These are phyloP conservation scores for Helleia helle DNA, from an alignment of 2,888 invertebrate genomes.

Conservation along the genomic window DNA sequence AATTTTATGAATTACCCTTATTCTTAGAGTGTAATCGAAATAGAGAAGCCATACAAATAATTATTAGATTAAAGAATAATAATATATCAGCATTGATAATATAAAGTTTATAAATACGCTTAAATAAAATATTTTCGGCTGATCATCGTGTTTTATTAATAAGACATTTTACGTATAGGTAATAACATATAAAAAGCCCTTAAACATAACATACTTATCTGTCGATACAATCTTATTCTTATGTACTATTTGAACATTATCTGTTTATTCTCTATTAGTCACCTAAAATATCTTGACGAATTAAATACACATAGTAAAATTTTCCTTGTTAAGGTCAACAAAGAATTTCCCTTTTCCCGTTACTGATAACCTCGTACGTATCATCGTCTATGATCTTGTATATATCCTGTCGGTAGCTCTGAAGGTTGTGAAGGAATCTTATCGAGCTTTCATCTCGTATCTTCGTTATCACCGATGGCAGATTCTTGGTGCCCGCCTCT, in stretches of 20 bases:
- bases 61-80: constrained; percentile 66
- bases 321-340: constrained; percentile 41
- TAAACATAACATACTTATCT: neutral
- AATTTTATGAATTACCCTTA: constrained; percentile 41
- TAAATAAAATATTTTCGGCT: constrained; percentile 76
- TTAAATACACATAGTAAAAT: too few relatives aligned
- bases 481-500: constrained; percentile 73
- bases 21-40: constrained; percentile 45
- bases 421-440: constrained; percentile 76
- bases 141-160: constrained; percentile 51
- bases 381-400: constrained; percentile 80
- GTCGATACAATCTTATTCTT: too few relatives aligned
- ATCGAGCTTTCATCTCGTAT: constrained; percentile 79
- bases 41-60: constrained; percentile 57
- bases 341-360: constrained; percentile 54
- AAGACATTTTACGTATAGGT: neutral
- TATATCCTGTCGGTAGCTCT: constrained; percentile 77
- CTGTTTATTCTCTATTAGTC: too few relatives aligned
- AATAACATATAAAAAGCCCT: neutral
- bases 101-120: constrained; percentile 74
- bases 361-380: constrained; percentile 68
- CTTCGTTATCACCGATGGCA: constrained; percentile 80
- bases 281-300: too few relatives aligned
- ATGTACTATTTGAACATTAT: too few relatives aligned
- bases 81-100: constrained; percentile 72